Percentiles rank a stretch among this genome's conserved stretches.
These are phyloP conservation scores for Drosophila paucipuncta DNA, from an alignment of 2,888 invertebrate genomes.

Conservation along the genomic window DNA sequence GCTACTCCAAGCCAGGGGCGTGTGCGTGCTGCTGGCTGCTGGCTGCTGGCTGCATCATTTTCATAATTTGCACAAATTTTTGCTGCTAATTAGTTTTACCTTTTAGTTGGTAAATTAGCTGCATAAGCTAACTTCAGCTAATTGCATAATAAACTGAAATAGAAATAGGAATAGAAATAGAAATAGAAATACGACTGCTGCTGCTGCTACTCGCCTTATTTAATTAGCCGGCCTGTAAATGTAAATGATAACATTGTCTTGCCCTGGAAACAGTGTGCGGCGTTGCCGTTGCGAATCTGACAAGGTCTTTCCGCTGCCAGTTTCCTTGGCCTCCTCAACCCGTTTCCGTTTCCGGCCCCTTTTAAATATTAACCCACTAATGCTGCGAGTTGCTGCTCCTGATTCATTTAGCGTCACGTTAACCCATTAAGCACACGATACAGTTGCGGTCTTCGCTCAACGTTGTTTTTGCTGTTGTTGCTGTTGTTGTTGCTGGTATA, in stretches of 20 bases:
- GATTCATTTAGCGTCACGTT: conserved; percentile 81
- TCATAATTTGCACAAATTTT: conserved; percentile 62
- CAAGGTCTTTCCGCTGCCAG: conserved; percentile 58
- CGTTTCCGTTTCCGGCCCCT: conserved; percentile 37
- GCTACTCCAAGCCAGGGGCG: conserved; percentile 37
- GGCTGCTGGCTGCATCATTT: conserved; percentile 34
- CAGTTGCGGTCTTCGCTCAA: conserved; percentile 39
- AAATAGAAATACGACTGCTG: not conserved
- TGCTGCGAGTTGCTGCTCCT: conserved; percentile 50
- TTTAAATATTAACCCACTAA: conserved; percentile 78
- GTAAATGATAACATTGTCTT: conserved; percentile 59
- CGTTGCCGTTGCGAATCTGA: conserved; percentile 9
- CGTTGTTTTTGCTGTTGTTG: conserved; percentile 24
- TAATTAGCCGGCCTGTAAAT: conserved; percentile 64
- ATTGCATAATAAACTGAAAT: conserved; percentile 61
- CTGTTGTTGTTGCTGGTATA: conserved; percentile 35
- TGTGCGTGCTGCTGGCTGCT: conserved; percentile 1
- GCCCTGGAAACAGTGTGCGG: conserved; percentile 35
- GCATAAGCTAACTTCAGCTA: conserved; percentile 53
- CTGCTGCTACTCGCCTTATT: conserved; percentile 31
- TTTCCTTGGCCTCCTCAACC: conserved; percentile 13
- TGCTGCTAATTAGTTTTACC: conserved; percentile 68
- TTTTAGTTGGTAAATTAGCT: conserved; percentile 52
- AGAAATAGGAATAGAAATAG: conserved; percentile 21
- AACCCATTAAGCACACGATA: conserved; percentile 76